phyloP scores from a whole-genome alignment of 1,140 invertebrate species.

The Centruroides vittatus region DNA sequence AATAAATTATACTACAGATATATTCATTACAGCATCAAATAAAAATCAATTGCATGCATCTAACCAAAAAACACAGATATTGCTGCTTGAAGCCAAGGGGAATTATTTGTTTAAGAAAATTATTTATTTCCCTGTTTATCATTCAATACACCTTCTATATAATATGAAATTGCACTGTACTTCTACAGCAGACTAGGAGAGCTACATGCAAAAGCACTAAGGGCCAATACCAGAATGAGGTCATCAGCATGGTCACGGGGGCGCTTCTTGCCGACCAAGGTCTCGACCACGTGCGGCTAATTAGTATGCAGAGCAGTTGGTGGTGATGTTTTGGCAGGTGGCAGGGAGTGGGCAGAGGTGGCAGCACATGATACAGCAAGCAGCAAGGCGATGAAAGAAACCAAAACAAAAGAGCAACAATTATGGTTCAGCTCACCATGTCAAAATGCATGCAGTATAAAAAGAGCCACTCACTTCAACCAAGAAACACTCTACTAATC shows the following conservation, averaged over 20 bases:
- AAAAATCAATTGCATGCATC: too few relatives aligned
- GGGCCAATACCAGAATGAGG: constrained; percentile 71
- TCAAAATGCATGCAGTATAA: constrained; percentile 7
- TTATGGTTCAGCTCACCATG: constrained; percentile 15
- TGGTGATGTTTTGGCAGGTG: constrained; percentile 24
- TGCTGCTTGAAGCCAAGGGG: too few relatives aligned
- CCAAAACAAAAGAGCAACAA: constrained; percentile 17
- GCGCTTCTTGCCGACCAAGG: constrained; percentile 66
- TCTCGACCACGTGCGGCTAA: constrained; percentile 35
- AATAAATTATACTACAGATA: too few relatives aligned
- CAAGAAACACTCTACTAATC: background rate
- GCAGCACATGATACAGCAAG: constrained; percentile 36
- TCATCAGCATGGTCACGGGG: constrained; percentile 65
- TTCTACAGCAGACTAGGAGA: too few relatives aligned
- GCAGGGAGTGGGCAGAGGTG: constrained; percentile 20
- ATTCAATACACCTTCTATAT: too few relatives aligned
- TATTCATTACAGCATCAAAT: too few relatives aligned
- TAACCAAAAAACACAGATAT: too few relatives aligned
- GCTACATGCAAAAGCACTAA: constrained; percentile 33
- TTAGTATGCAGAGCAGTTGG: constrained; percentile 32
- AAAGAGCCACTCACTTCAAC: background rate
- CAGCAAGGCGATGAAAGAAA: constrained; percentile 24
- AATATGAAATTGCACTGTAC: too few relatives aligned
- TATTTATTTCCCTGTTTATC: too few relatives aligned
- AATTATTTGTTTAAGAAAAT: too few relatives aligned